A percentile compares a stretch with the other conserved stretches of the same genome.
phyloP scores from a whole-genome alignment of 2,888 invertebrate species.

The Metacarcinus magister region DNA sequence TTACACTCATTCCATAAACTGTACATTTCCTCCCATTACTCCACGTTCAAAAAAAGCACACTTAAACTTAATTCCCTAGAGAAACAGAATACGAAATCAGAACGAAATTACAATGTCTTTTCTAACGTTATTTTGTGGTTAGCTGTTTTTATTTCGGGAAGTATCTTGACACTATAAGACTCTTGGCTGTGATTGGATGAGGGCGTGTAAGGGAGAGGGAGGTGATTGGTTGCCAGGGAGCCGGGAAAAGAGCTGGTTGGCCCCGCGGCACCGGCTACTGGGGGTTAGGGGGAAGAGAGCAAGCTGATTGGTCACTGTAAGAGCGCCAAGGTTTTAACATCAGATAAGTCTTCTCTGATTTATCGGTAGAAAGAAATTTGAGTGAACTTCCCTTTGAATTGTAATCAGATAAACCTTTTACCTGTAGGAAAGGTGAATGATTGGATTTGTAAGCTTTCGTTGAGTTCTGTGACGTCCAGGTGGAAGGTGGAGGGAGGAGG shows the following conservation, averaged over 20 bases:
- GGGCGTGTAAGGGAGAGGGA: background rate
- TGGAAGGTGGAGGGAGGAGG: background rate
- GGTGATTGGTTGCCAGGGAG: slow-evolving; percentile 45
- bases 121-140: background rate
- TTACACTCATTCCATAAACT: background rate
- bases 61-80: background rate
- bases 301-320: background rate
- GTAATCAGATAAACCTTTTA: background rate
- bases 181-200: background rate
- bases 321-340: background rate
- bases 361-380: background rate
- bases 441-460: background rate
- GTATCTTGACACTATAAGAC: background rate
- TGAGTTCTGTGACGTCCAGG: background rate
- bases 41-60: background rate
- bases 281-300: background rate
- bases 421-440: background rate
- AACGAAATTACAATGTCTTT: background rate
- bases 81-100: background rate
- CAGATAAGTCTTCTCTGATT: background rate
- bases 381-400: background rate
- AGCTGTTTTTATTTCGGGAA: background rate
- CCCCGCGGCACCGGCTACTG: background rate
- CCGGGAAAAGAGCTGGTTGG: slow-evolving; percentile 18
- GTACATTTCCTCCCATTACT: background rate